Percentiles rank a stretch among this genome's conserved stretches.
Conservation (phyloP, 2,888 invertebrate genomes). For the Ariolimax columbianus region DNA sequence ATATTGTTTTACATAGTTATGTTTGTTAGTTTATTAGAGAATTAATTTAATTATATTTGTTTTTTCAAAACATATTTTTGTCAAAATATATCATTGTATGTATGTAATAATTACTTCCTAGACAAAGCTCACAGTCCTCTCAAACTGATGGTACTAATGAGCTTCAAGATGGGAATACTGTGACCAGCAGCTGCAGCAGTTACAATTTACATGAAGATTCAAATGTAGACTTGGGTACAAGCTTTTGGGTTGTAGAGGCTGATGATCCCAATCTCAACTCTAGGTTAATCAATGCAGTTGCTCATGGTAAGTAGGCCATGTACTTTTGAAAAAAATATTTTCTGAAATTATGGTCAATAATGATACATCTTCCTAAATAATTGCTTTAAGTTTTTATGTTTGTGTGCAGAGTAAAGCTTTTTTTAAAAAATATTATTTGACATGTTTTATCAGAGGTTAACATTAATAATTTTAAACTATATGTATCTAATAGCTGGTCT, state of each 20-base stretch:
- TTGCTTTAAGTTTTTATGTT: neutral
- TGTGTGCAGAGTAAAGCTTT: too few relatives aligned
- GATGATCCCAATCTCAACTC: slow-evolving; percentile 72
- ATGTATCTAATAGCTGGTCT: too few relatives aligned
- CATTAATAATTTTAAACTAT: too few relatives aligned
- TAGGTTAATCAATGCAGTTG: slow-evolving; percentile 73
- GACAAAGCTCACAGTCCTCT: slow-evolving; percentile 61
- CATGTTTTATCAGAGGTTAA: too few relatives aligned
- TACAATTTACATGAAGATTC: slow-evolving; percentile 65
- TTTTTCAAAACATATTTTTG: neutral
- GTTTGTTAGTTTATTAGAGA: neutral
- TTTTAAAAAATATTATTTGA: too few relatives aligned
- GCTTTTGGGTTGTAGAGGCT: slow-evolving; percentile 75
- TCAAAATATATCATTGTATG: neutral
- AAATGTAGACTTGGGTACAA: slow-evolving; percentile 68
- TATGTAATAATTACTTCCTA: slow-evolving; percentile 25
- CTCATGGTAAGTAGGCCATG: slow-evolving; percentile 69
- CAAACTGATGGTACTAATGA: slow-evolving; percentile 67
- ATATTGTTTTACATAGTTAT: too few relatives aligned
- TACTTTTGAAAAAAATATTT: neutral
- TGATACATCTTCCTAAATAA: neutral
- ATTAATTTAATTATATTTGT: neutral
- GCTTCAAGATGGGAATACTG: slow-evolving; percentile 69
- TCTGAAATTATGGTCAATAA: neutral
- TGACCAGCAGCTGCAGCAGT: slow-evolving; percentile 69